These are phyloP conservation scores for Hemithea aestivaria DNA, from an alignment of 2,888 invertebrate species.

Conservation along the genomic window DNA sequence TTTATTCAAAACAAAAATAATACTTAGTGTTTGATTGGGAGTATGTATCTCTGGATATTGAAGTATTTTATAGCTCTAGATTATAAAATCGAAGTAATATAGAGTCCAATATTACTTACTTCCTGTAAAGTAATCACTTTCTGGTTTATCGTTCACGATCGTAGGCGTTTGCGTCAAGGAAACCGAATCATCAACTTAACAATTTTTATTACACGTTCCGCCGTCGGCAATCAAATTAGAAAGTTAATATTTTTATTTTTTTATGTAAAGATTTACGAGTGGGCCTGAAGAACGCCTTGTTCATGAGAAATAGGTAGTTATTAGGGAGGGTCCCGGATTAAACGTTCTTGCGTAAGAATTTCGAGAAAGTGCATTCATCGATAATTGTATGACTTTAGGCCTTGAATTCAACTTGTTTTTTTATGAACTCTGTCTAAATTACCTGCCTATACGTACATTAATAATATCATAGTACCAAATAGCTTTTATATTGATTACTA, in stretches of 20 bases:
- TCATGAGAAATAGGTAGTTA: constrained; percentile 10
- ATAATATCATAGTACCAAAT: too few species aligned
- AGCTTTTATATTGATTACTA: too few species aligned
- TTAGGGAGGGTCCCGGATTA: constrained; percentile 18
- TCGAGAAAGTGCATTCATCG: constrained; percentile 21
- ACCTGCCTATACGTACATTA: too few species aligned
- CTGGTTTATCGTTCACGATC: background rate
- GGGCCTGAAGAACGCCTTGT: constrained; percentile 30
- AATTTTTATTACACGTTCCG: constrained; percentile 58
- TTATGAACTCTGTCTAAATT: too few species aligned
- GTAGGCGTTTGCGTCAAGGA: constrained; percentile 16
- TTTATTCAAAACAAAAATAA: too few species aligned
- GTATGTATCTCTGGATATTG: too few species aligned
- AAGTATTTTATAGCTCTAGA: too few species aligned
- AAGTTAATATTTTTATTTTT: constrained; percentile 52
- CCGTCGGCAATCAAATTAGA: constrained; percentile 72
- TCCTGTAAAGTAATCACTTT: too few species aligned
- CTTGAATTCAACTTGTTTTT: too few species aligned
- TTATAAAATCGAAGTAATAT: too few species aligned
- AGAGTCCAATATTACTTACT: too few species aligned
- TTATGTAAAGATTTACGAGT: constrained; percentile 67
- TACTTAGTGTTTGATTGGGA: too few species aligned
- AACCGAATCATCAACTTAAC: constrained; percentile 29
- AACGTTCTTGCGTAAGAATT: constrained; percentile 20
- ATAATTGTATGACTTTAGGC: constrained; percentile 1